Evolutionary conservation across 2,888 invertebrate species (phyloP), one percentile per base, ranked within the genome.

Genomic region (Lomographa bimaculata): DNA sequence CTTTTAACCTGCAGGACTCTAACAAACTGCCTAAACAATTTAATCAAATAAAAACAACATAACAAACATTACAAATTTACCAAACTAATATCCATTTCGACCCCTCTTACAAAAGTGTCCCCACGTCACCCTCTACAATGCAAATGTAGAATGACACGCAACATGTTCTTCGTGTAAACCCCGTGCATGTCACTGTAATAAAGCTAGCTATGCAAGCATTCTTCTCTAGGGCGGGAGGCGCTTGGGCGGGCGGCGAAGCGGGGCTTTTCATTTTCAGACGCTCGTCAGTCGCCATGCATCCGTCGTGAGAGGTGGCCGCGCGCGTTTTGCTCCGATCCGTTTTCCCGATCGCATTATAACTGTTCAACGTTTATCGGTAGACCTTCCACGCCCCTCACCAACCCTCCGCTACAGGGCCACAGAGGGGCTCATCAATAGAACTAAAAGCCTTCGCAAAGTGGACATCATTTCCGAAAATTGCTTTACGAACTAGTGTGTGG

Each of bases 211-310:
- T 19, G 14, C 21, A 26, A 26, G 21, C 32, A 36, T 63, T 48
- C 71, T 70, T 68, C 61, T 60, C 67, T 79, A 76, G 84, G 84
- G 85, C 85, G 85, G 64, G 68, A 67, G 60, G 56, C 50, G 61
- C 64, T 76, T 64, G 79, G 83, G 81, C 81, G 82, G 84, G 82
- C 81, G 81, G 79, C 61, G 73, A 10, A 9, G 27, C 9, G 68
- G 71, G 66, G 52, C 40, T 48, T 46, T 46, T 35, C 21, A 20
- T 14, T 29, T 39, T 25, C 35, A 25, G 29, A 7, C 25, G 32
- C 39, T 20, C 6, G 10, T 7, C 2, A 10, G 41, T 86, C 70
- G 76, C 63, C 64, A 77, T 77, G 79, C 69, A 63, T 42, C 61
- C 57, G 58, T 51, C 63, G 69, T 27, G 35, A 55, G 39, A 46